Evolutionary conservation across 2,888 invertebrate species (phyloP), one percentile per base, ranked within the genome.

Genomic region (Monoplex corrugatus): DNA sequence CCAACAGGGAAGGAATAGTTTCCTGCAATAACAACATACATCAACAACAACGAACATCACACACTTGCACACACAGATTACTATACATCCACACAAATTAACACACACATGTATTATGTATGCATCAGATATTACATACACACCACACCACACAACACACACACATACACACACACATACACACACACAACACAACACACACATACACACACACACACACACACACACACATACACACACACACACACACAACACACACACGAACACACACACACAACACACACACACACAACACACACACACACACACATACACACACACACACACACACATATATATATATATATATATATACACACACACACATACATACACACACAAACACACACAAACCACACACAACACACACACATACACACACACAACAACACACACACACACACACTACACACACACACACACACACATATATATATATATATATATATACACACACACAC

Each of bases 161-260:
- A 2, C 57, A n/a, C n/a, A n/a, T n/a, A n/a, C n/a, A n/a, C n/a
- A n/a, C n/a, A n/a, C n/a, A n/a, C n/a, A n/a, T n/a, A n/a, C n/a
- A n/a, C n/a, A n/a, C n/a, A n/a, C n/a, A n/a, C n/a, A n/a, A 57
- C 57, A 57, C 57, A 57, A 57, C 57, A 57, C 57, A 57, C 57
- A 57, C 57, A 57, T 23, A 57, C 57, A 57, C 57, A 57, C 57
- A 57, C 1, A 57, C n/a, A n/a, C n/a, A n/a, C n/a, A n/a, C n/a
- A n/a, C n/a, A n/a, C n/a, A n/a, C n/a, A n/a, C n/a, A n/a, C n/a
- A n/a, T n/a, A n/a, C n/a, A n/a, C n/a, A n/a, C n/a, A n/a, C n/a
- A n/a, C n/a, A n/a, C n/a, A n/a, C n/a, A n/a, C n/a, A n/a, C n/a
- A n/a, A n/a, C 72, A 19, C 35, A 16, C 3, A 35, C 72, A 35